Evolutionary conservation across 1,140 invertebrate species (phyloP).

Genomic region (Panulirus ornatus): DNA sequence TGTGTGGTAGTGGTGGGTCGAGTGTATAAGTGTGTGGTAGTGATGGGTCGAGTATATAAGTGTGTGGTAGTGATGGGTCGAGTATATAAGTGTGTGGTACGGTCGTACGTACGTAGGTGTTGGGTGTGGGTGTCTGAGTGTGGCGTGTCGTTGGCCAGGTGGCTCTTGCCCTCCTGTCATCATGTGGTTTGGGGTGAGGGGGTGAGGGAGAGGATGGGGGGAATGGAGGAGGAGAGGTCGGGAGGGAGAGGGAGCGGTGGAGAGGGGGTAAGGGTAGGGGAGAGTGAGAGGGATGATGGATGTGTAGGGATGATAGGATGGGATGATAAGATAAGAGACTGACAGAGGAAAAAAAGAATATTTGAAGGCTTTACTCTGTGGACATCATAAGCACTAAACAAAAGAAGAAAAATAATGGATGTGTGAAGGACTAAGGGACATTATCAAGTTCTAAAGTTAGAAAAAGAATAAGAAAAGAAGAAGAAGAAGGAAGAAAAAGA

Average conservation of each 20-base stretch:
- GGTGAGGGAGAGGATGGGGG: not conserved
- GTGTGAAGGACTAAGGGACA: not conserved
- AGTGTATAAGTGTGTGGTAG: no score
- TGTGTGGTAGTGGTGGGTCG: no score
- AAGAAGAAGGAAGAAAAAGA: not conserved
- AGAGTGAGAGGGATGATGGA: not conserved
- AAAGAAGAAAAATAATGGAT: conserved; percentile 4
- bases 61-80: no score
- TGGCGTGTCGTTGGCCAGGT: no score
- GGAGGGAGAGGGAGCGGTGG: not conserved
- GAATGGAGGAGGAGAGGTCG: not conserved
- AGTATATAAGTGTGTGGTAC: no score
- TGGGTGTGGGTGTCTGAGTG: no score
- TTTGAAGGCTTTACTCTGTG: no score
- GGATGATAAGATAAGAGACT: not conserved
- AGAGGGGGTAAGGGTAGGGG: not conserved
- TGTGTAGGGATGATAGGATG: conserved; percentile 3
- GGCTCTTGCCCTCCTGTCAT: no score
- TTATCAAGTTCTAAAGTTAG: no score
- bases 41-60: no score
- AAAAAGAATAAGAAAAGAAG: not conserved
- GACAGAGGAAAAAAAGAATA: not conserved
- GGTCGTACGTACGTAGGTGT: no score
- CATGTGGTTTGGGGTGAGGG: not conserved
- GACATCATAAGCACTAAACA: not conserved